phyloP scores from a whole-genome alignment of 2,113 vertebrate genomes.

The Tenrec ecaudatus region DNA sequence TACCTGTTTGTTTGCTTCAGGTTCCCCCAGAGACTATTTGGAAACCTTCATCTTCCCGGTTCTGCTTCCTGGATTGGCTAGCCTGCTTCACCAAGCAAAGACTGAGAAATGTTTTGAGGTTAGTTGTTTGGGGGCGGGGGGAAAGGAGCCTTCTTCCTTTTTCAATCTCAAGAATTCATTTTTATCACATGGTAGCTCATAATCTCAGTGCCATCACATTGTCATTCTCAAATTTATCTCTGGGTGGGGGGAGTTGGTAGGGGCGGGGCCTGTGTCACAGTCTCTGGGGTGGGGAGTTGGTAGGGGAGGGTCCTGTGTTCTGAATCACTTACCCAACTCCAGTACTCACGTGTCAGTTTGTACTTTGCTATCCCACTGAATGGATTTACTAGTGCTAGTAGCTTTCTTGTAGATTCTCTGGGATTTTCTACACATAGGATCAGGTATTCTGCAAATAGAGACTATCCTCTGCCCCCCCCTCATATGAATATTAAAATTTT shows the following conservation, averaged over 20 bases:
- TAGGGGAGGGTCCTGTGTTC: background rate
- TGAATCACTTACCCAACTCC: conserved; percentile 29
- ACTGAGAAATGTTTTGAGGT: conserved; percentile 92
- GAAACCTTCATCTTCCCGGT: conserved; percentile 91
- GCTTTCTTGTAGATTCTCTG: background rate
- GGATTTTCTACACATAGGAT: background rate
- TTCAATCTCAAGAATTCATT: background rate
- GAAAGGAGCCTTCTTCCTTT: conserved; percentile 15
- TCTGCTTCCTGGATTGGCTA: conserved; percentile 91
- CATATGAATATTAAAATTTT: background rate
- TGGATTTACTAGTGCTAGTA: background rate
- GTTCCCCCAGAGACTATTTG: conserved; percentile 87
- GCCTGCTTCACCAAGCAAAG: conserved; percentile 89
- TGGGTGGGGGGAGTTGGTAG: background rate
- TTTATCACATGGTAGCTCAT: background rate
- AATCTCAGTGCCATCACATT: conserved; percentile 42
- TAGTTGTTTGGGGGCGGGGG: conserved; percentile 62
- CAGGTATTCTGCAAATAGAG: background rate
- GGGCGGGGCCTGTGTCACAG: no score
- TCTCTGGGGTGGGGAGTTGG: no score
- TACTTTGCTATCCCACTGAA: background rate
- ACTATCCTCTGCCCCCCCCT: background rate
- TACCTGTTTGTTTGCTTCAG: conserved; percentile 83
- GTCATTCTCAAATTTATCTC: conserved; percentile 37
- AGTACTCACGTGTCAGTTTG: background rate